Percentiles rank a stretch among this genome's conserved stretches.
Evolutionary conservation across 37 sponge, comb jelly and placozoan genomes (phyloP).

Genomic region (Amphimedon queenslandica): DNA sequence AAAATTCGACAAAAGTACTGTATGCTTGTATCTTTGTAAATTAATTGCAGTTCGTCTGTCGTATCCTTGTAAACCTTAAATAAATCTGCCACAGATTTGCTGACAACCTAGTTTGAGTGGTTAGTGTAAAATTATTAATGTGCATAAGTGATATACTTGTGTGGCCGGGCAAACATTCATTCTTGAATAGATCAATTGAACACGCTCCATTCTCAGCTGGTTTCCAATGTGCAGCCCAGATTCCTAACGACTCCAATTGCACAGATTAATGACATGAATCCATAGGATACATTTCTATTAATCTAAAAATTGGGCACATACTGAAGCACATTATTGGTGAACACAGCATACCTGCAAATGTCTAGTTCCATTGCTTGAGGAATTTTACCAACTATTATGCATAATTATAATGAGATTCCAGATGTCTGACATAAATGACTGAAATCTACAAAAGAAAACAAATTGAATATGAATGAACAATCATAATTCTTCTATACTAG

Average conservation of each 20-base stretch:
- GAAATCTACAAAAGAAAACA: no score
- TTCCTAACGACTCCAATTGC: slow-evolving; percentile 7
- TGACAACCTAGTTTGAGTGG: slow-evolving; percentile 23
- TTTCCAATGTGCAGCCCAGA: neutral
- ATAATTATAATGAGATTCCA: slow-evolving; percentile 15
- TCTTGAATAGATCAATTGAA: slow-evolving; percentile 18
- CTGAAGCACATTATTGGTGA: no score
- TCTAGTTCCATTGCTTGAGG: neutral
- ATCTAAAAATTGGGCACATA: no score
- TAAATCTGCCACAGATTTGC: slow-evolving; percentile 30
- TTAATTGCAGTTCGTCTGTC: no score
- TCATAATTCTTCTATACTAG: no score
- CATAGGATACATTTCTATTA: slow-evolving; percentile 29
- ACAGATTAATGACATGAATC: no score
- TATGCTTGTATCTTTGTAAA: no score
- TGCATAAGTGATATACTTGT: no score
- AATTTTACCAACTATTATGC: slow-evolving; percentile 20
- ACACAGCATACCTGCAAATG: slow-evolving; percentile 15
- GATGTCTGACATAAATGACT: slow-evolving; percentile 12
- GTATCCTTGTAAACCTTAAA: slow-evolving; percentile 5
- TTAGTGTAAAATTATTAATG: neutral
- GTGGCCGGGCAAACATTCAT: slow-evolving; percentile 34
- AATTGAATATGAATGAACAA: no score
- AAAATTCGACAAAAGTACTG: slow-evolving; percentile 3
- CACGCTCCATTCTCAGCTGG: slow-evolving; percentile 31